A percentile compares a stretch with the other conserved stretches of the same genome.
Conservation (phyloP, 2,113 vertebrate species). For the Nasalis larvatus region DNA sequence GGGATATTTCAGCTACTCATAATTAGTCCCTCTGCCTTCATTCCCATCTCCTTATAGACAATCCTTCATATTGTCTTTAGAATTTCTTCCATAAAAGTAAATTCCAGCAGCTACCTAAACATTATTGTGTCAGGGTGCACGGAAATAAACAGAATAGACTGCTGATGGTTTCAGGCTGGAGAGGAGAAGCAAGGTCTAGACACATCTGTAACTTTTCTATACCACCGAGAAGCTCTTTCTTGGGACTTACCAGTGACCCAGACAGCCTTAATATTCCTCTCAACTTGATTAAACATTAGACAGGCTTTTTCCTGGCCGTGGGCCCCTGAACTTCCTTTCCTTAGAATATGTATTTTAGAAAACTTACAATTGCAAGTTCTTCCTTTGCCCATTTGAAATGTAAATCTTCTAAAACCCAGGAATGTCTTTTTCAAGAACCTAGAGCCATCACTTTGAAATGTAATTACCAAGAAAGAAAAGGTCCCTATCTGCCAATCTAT, state of each 20-base stretch:
- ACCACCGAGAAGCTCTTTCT: background rate
- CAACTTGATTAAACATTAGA: background rate
- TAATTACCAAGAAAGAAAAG: background rate
- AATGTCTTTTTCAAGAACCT: background rate
- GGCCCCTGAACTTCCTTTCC: background rate
- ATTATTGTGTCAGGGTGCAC: background rate
- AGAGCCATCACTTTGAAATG: background rate
- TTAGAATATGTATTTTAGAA: background rate
- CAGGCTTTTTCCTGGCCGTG: background rate
- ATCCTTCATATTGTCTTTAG: background rate
- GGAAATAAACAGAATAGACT: background rate
- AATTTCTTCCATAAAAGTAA: background rate
- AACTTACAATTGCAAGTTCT: background rate
- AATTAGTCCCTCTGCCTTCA: background rate
- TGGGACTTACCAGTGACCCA: background rate
- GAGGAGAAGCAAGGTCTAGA: too few relatives aligned
- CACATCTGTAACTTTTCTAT: too few relatives aligned
- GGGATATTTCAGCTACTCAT: background rate
- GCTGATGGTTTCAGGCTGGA: background rate
- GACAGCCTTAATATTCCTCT: background rate
- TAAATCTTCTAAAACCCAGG: background rate
- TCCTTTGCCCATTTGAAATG: background rate
- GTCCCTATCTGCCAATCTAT: background rate
- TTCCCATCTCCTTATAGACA: background rate
- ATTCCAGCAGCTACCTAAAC: background rate